These are phyloP conservation scores for Phrixothrix hirtus DNA, from an alignment of 2,888 invertebrate genomes.

Conservation along the genomic window DNA sequence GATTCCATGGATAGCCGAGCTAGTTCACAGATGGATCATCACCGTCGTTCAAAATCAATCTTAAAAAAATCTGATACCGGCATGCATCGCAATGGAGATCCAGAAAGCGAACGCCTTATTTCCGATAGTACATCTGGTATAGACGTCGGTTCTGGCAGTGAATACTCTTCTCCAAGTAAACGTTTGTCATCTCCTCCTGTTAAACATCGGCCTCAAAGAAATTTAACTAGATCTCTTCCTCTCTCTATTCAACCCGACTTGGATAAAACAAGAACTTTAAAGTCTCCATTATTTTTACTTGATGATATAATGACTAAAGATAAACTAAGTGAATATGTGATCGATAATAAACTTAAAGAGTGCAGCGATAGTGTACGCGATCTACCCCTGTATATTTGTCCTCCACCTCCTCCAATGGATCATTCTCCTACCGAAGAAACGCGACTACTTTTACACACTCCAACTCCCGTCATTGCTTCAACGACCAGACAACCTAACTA, in stretches of 20 bases:
- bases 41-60: conserved; percentile 74
- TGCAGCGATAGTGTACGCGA: conserved; percentile 44
- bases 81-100: conserved; percentile 60
- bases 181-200: conserved; percentile 48
- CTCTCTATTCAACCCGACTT: conserved; percentile 39
- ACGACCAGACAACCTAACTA: conserved; percentile 47
- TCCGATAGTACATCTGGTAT: conserved; percentile 67
- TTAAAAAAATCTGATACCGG: conserved; percentile 73
- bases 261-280: conserved; percentile 48
- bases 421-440: conserved; percentile 60
- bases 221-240: conserved; percentile 33
- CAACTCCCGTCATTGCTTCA: conserved; percentile 30
- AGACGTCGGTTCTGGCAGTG: conserved; percentile 57
- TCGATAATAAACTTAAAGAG: conserved; percentile 51
- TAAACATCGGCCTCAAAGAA: conserved; percentile 44
- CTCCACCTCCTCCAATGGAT: conserved; percentile 60
- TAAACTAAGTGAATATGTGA: conserved; percentile 43
- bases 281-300: conserved; percentile 55
- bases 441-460: conserved; percentile 53
- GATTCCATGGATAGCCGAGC: conserved; percentile 67
- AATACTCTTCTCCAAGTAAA: conserved; percentile 50
- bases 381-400: conserved; percentile 59
- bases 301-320: conserved; percentile 54
- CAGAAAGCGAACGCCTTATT: conserved; percentile 75
- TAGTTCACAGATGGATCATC: conserved; percentile 67